Conservation (phyloP, 2,888 invertebrate species). For the Athalia circularis region DNA sequence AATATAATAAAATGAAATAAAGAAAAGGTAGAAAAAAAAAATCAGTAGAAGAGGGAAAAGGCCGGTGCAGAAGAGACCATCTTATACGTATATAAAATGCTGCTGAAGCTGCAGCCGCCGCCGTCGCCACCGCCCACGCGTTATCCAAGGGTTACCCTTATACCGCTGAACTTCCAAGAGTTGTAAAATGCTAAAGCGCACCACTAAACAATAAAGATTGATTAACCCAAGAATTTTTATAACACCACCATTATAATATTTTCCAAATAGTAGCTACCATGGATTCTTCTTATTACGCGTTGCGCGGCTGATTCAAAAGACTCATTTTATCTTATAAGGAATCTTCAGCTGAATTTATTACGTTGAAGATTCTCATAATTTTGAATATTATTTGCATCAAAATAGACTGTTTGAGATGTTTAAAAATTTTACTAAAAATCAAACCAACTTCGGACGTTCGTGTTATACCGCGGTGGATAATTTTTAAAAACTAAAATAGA, state of each 20-base stretch:
- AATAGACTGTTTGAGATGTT: too few species aligned
- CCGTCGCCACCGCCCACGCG: slow-evolving; percentile 54
- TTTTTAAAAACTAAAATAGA: too few species aligned
- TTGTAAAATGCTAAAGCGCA: slow-evolving; percentile 60
- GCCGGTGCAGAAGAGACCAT: slow-evolving; percentile 1
- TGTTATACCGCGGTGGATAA: too few species aligned
- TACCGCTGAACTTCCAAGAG: slow-evolving; percentile 54
- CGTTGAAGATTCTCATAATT: too few species aligned
- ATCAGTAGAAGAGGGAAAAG: slow-evolving; percentile 49
- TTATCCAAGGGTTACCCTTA: slow-evolving; percentile 35
- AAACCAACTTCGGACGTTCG: too few species aligned
- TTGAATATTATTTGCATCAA: too few species aligned
- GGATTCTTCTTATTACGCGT: slow-evolving; percentile 14
- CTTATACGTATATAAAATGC: slow-evolving; percentile 2
- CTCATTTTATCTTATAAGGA: neutral
- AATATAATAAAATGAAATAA: slow-evolving; percentile 40
- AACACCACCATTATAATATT: slow-evolving; percentile 45
- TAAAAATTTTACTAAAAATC: too few species aligned
- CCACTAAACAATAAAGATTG: slow-evolving; percentile 63
- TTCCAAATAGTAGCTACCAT: slow-evolving; percentile 41
- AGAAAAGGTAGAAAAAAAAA: slow-evolving; percentile 52
- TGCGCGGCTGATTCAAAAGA: neutral
- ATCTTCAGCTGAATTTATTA: too few species aligned
- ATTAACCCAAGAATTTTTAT: slow-evolving; percentile 68
- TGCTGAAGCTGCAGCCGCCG: slow-evolving; percentile 47